Conservation (phyloP, 2,888 invertebrate species). For the Dynastes grantii region DNA sequence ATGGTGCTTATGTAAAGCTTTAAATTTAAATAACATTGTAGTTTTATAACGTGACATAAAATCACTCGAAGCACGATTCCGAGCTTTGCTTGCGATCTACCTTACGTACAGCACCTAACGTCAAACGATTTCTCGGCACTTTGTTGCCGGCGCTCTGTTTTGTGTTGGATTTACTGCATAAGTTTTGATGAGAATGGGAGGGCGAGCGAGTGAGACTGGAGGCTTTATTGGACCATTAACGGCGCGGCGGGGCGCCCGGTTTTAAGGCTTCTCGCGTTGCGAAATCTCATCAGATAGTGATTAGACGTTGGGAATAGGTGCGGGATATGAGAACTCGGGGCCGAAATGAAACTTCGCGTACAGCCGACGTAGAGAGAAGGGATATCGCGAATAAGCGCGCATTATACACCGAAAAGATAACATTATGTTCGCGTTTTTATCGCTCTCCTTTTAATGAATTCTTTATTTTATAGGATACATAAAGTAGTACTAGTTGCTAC, state of each 20-base stretch:
- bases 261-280: slow-evolving; percentile 33
- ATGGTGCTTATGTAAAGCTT: slow-evolving; percentile 15
- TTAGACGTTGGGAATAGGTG: slow-evolving; percentile 24
- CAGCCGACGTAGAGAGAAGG: background rate
- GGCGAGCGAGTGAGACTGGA: slow-evolving; percentile 23
- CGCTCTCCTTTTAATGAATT: slow-evolving; percentile 24
- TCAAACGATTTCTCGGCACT: slow-evolving; percentile 25
- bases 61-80: slow-evolving; percentile 5
- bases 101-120: slow-evolving; percentile 8
- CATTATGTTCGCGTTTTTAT: slow-evolving; percentile 39
- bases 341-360: slow-evolving; percentile 11
- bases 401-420: slow-evolving; percentile 20
- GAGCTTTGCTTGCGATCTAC: background rate
- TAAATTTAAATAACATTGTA: slow-evolving; percentile 42
- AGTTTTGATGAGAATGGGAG: slow-evolving; percentile 50
- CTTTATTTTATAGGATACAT: slow-evolving; percentile 29
- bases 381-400: slow-evolving; percentile 14
- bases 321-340: slow-evolving; percentile 24
- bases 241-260: slow-evolving; percentile 28
- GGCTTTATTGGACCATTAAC: slow-evolving; percentile 49
- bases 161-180: slow-evolving; percentile 47
- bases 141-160: slow-evolving; percentile 38
- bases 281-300: slow-evolving; percentile 47
- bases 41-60: slow-evolving; percentile 32
- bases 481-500: slow-evolving; percentile 11